phyloP scores from a whole-genome alignment of 2,888 invertebrate genomes.

The Trichopria drosophilae region DNA sequence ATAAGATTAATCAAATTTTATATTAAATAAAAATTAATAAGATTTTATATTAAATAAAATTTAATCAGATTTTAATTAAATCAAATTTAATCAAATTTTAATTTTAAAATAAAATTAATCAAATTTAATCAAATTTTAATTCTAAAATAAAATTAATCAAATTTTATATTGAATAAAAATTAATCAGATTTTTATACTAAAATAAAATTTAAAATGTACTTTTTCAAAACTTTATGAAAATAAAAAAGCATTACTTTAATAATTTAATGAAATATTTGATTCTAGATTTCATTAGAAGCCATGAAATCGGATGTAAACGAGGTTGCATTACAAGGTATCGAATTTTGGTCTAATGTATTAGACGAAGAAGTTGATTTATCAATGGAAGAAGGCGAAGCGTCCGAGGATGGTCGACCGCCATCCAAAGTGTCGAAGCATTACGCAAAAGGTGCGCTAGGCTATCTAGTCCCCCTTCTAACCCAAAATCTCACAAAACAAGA shows the following conservation, averaged over 20 bases:
- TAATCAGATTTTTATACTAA: too few relatives aligned
- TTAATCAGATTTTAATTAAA: too few relatives aligned
- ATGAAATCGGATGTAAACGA: conserved; percentile 98
- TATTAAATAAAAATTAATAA: too few relatives aligned
- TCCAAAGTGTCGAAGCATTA: conserved; percentile 91
- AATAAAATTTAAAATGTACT: too few relatives aligned
- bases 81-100: too few relatives aligned
- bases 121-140: too few relatives aligned
- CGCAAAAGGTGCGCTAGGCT: conserved; percentile 96
- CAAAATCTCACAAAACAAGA: conserved; percentile 95
- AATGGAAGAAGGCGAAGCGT: conserved; percentile 92
- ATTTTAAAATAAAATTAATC: too few relatives aligned
- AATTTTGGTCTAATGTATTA: conserved; percentile 99
- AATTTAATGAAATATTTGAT: conserved; percentile 11
- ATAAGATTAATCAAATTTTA: too few relatives aligned
- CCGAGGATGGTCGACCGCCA: conserved; percentile 91
- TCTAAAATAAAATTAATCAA: too few relatives aligned
- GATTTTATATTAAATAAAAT: too few relatives aligned
- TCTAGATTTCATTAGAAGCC: conserved; percentile 90
- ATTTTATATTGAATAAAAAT: too few relatives aligned
- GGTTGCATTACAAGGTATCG: conserved; percentile 96
- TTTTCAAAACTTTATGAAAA: too few relatives aligned
- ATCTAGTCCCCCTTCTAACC: conserved; percentile 90
- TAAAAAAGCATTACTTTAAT: neutral
- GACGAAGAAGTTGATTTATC: conserved; percentile 98